These are phyloP conservation scores for Charanyca ferruginea DNA, from an alignment of 2,888 invertebrate genomes.

Conservation along the genomic window DNA sequence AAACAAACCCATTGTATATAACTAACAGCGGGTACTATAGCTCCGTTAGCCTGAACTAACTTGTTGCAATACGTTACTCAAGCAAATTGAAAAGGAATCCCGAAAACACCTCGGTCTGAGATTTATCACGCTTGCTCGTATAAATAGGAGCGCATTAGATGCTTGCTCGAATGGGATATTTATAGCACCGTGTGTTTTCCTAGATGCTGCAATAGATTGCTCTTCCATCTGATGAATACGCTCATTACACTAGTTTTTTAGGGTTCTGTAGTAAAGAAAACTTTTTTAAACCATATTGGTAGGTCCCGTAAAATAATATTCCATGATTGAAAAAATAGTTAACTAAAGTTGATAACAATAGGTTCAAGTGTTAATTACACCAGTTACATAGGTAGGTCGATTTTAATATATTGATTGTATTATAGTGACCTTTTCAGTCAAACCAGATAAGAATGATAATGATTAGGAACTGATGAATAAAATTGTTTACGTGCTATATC, in stretches of 20 bases:
- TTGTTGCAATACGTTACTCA: constrained; percentile 56
- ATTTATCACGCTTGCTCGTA: constrained; percentile 55
- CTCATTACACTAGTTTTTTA: constrained; percentile 36
- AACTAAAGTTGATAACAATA: no score
- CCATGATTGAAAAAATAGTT: no score
- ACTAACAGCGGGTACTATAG: neutral
- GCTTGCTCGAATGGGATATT: constrained; percentile 54
- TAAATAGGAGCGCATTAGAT: constrained; percentile 53
- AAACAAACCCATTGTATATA: constrained; percentile 3
- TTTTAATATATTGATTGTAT: no score
- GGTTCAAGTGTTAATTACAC: no score
- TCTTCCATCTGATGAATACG: constrained; percentile 30
- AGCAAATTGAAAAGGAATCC: constrained; percentile 57
- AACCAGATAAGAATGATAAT: no score
- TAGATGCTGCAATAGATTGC: constrained; percentile 51
- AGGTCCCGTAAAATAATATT: no score
- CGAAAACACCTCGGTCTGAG: constrained; percentile 45
- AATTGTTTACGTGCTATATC: no score
- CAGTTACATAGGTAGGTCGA: no score
- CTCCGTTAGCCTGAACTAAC: constrained; percentile 24
- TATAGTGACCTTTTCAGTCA: no score
- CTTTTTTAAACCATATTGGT: no score
- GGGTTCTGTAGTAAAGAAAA: no score
- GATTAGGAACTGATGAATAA: no score
- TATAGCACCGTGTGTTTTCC: constrained; percentile 50